phyloP scores from a whole-genome alignment of 2,113 vertebrate species.

The Neoarius graeffei region DNA sequence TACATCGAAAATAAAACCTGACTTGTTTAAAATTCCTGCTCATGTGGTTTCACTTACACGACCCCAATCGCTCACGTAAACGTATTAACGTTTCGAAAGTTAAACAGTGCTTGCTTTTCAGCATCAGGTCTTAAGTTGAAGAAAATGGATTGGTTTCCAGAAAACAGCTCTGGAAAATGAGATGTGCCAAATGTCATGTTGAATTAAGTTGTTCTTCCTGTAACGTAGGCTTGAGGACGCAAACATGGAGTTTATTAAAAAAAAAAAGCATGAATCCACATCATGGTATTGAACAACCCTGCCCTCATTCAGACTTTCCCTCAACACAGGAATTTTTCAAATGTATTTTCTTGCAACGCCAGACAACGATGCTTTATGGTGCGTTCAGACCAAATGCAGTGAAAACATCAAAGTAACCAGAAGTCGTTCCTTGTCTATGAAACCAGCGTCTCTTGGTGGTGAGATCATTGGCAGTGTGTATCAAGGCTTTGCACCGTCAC shows the following conservation, averaged over 20 bases:
- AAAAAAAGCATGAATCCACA: not conserved
- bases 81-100: not conserved
- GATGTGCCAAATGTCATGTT: not conserved
- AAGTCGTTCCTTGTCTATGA: too few relatives aligned
- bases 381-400: too few relatives aligned
- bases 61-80: not conserved
- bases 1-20: not conserved
- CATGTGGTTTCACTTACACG: not conserved
- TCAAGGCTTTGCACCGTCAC: too few relatives aligned
- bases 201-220: not conserved
- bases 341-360: too few relatives aligned
- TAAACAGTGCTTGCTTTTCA: not conserved
- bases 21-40: not conserved
- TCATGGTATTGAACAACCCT: not conserved
- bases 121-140: not conserved
- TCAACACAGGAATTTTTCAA: not conserved
- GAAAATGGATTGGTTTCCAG: not conserved
- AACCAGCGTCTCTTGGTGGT: too few relatives aligned
- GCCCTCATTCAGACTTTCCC: not conserved
- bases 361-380: too few relatives aligned
- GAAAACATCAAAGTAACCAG: too few relatives aligned
- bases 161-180: slow-evolving; percentile 3
- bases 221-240: not conserved
- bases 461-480: too few relatives aligned
- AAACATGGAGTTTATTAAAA: not conserved